Evolutionary conservation across 2,113 vertebrate species (phyloP).

Genomic region (Carassius carassius): DNA sequence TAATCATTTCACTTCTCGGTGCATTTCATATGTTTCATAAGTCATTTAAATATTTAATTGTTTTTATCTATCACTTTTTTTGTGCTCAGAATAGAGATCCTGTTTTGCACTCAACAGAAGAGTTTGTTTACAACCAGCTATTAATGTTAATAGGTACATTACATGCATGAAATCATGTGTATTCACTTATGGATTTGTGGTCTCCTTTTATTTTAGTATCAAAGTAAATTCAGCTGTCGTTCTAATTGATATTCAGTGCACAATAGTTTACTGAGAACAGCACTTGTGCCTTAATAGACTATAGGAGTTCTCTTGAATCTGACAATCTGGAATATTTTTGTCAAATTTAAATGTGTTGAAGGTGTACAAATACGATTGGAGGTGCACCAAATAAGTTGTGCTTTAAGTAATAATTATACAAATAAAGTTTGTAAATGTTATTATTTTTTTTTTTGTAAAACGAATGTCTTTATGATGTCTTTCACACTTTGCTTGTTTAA

Average conservation of each 20-base stretch:
- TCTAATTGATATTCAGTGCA: background rate
- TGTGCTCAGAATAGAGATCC: background rate
- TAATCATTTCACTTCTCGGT: too few species aligned
- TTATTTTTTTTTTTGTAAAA: background rate
- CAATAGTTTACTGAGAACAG: background rate
- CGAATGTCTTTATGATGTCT: background rate
- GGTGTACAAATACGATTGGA: background rate
- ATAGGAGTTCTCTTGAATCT: background rate
- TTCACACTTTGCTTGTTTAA: background rate
- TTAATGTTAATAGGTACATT: background rate
- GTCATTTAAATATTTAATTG: background rate
- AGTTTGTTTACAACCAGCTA: background rate
- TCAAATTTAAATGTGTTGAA: background rate
- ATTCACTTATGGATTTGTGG: background rate
- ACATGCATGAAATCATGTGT: background rate
- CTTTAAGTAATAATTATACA: background rate
- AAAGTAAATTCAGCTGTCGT: background rate
- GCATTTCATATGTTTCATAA: background rate
- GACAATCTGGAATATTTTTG: background rate
- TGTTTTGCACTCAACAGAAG: background rate
- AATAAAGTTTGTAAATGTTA: background rate
- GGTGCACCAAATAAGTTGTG: background rate
- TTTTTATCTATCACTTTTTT: background rate
- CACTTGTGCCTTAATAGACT: slow-evolving; percentile 59
- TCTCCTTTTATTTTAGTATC: background rate